Percentiles rank a stretch among this genome's conserved stretches.
phyloP scores from a whole-genome alignment of 2,888 invertebrate species.

The Melanchra persicariae region DNA sequence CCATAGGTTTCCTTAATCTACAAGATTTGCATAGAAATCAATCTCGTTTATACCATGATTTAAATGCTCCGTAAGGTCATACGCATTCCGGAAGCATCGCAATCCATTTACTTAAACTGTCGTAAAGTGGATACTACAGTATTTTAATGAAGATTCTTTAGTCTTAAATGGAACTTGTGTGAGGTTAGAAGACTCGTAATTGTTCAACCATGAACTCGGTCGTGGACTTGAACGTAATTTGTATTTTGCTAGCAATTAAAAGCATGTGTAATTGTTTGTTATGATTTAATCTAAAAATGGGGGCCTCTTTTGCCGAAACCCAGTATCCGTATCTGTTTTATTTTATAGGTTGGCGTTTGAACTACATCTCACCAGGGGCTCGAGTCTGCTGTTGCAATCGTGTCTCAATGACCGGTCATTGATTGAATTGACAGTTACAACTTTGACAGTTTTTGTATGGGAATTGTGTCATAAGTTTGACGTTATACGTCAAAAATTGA shows the following conservation, averaged over 20 bases:
- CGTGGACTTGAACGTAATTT: constrained; percentile 33
- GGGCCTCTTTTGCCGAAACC: neutral
- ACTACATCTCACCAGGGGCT: too few relatives aligned
- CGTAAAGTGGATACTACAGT: neutral
- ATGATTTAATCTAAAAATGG: neutral
- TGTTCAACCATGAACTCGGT: constrained; percentile 29
- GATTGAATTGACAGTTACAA: too few relatives aligned
- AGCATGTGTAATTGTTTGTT: constrained; percentile 6
- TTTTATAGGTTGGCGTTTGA: too few relatives aligned
- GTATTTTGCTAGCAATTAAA: constrained; percentile 22
- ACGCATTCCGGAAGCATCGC: constrained; percentile 23
- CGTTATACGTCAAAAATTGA: too few relatives aligned
- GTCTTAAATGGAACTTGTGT: neutral
- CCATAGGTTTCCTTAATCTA: constrained; percentile 11
- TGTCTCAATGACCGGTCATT: too few relatives aligned
- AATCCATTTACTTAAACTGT: constrained; percentile 13
- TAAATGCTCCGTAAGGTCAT: constrained; percentile 31
- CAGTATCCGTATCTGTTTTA: too few relatives aligned
- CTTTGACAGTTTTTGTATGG: too few relatives aligned
- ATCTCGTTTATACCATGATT: constrained; percentile 21
- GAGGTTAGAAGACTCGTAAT: constrained; percentile 8
- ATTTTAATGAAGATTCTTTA: constrained; percentile 33
- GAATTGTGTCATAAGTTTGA: too few relatives aligned
- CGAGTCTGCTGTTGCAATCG: too few relatives aligned
- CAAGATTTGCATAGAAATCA: constrained; percentile 42